Conservation (phyloP, 92 coral and sea anemone genomes). For the Epizoanthus ramosus region DNA sequence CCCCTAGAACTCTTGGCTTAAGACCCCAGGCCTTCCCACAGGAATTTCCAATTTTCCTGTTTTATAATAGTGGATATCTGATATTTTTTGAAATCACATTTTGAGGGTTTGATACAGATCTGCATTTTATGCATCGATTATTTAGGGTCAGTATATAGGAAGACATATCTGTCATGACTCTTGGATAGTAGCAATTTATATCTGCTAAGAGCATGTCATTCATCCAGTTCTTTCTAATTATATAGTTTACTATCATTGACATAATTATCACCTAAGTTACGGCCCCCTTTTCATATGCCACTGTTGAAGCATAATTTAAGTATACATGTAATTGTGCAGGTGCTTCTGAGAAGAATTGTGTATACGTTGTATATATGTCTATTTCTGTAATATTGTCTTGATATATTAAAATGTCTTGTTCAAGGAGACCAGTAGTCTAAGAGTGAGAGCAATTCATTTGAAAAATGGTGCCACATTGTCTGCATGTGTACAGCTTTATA, state of each 20-base stretch:
- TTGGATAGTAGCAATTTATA: not conserved
- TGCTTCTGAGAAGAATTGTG: not conserved
- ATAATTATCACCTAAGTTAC: not conserved
- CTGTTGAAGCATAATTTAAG: constrained; percentile 3
- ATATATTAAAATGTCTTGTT: not conserved
- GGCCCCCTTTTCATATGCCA: not conserved
- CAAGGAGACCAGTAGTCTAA: not conserved
- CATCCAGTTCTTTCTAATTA: constrained; percentile 1
- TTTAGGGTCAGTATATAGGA: not conserved
- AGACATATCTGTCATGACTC: not conserved
- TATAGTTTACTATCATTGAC: not conserved
- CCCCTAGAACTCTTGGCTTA: no score
- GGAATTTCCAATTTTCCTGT: not conserved
- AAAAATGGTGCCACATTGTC: no score
- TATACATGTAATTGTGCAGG: constrained; percentile 26
- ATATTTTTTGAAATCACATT: not conserved
- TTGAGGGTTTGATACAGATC: constrained; percentile 4
- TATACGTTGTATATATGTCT: not conserved
- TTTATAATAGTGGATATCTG: not conserved
- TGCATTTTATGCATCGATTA: not conserved
- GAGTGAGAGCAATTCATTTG: not conserved
- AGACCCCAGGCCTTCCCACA: no score
- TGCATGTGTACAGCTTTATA: no score
- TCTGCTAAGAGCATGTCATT: not conserved
- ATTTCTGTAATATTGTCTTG: not conserved